Evolutionary conservation across 1,140 invertebrate species (phyloP).

Genomic region (Oppia nitens): DNA sequence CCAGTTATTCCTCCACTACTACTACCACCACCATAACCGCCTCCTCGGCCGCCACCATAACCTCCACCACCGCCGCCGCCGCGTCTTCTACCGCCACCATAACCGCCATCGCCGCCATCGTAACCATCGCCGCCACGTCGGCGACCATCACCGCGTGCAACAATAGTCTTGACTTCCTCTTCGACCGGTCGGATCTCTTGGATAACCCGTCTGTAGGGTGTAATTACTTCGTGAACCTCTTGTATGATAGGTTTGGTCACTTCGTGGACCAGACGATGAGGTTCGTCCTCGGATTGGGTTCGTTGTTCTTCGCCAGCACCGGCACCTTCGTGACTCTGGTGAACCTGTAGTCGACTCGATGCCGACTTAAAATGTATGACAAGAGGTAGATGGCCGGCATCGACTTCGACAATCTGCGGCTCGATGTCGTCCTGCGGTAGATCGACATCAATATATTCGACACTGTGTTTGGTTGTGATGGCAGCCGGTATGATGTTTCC

Average conservation of each 20-base stretch:
- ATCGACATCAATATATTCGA: conserved; percentile 2
- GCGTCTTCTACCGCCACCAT: not conserved
- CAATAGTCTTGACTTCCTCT: conserved; percentile 6
- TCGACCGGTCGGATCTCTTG: conserved; percentile 6
- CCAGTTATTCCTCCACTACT: not conserved
- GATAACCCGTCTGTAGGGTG: conserved; percentile 2
- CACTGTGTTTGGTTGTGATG: conserved; percentile 6
- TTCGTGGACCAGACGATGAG: conserved; percentile 9
- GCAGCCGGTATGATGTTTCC: conserved; percentile 5
- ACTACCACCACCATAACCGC: not conserved
- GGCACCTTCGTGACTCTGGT: conserved; percentile 2
- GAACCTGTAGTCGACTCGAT: conserved; percentile 1
- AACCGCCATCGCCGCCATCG: not conserved
- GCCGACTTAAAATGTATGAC: conserved; percentile 9
- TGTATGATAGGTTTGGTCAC: conserved; percentile 12
- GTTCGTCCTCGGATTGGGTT: conserved; percentile 4
- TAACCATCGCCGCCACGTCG: not conserved
- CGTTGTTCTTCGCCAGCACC: conserved; percentile 7
- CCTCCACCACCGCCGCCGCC: not conserved
- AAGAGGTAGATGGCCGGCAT: conserved; percentile 3
- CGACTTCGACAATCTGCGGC: conserved; percentile 8
- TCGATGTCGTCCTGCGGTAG: conserved; percentile 7
- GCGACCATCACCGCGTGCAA: not conserved
- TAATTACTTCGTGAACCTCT: conserved; percentile 6
- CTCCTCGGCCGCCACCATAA: not conserved